Base-by-base conservation (phyloP, 2,888 invertebrate genomes). In the Drosophila austrosaltans region DNA sequence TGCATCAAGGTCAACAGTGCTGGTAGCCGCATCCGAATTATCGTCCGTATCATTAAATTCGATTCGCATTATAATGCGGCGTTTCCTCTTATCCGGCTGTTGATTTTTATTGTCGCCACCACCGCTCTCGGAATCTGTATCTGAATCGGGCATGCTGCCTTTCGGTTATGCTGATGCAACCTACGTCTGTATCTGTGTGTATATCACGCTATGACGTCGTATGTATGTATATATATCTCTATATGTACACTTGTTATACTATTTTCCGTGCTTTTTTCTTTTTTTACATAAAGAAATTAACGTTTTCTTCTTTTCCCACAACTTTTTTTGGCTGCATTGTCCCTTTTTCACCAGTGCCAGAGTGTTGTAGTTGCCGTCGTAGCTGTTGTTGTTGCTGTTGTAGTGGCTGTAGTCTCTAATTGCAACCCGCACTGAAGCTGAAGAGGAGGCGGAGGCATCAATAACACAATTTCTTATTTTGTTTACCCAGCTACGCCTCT, bases 51-150 rank as follows among this genome's bases (percentile, higher is more conserved):
- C 91, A 69, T 91, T 91, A 57, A 91, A 90, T 74, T 92, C 91
- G 54, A 92, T 91, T 70, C 91, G 90, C 92, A 92, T 92, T 2
- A 92, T 91, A 73, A 92, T 91, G 64, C 91, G 92, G 59, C 91
- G 89, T 66, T 90, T 91, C 68, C 82, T 87, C 28, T 76, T 87
- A 22, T 81, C 81, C 68, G 78, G 82, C 71, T 87, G 90, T 63
- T 89, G 85, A 85, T 81, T 89, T 79, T 89, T 81, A 70, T 80
- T 74, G 53, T 78, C 83, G 75, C 82, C 78, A 63, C 10, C 10
- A 10, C 36, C 36, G 10, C 36, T 36, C 80, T 81, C 88, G 72
- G 86, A 85, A 73, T 77, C 63, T 12, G 76, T 62, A 65, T 75
- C 65, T 53, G 71, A 61, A 65, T 70, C 71, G 36, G 89, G 60